These are phyloP conservation scores for Monopterus albus DNA, from an alignment of 2,113 vertebrate genomes.

Conservation along the genomic window DNA sequence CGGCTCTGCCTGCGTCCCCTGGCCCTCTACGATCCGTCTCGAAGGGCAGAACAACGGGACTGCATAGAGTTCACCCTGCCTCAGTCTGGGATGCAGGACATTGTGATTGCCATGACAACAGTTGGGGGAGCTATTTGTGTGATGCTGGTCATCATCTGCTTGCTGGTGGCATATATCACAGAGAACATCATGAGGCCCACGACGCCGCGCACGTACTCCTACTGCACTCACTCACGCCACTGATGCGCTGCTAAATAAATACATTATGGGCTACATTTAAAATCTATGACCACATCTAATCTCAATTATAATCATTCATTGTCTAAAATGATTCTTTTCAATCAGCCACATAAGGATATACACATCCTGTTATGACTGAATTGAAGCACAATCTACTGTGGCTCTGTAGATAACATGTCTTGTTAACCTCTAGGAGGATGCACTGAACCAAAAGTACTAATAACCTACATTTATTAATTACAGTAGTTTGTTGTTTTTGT, in stretches of 20 bases:
- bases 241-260: constrained; percentile 44
- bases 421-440: constrained; percentile 53
- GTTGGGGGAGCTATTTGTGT: constrained; percentile 98
- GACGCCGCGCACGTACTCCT: constrained; percentile 72
- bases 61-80: constrained; percentile 92
- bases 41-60: constrained; percentile 65
- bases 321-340: constrained; percentile 3
- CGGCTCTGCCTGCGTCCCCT: constrained; percentile 89
- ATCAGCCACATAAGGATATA: constrained; percentile 20
- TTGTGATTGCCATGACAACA: constrained; percentile 97
- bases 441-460: constrained; percentile 67
- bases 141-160: constrained; percentile 97
- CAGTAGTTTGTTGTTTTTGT: constrained; percentile 38
- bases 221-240: constrained; percentile 74
- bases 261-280: constrained; percentile 2
- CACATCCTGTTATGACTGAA: constrained; percentile 36
- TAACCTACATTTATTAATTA: constrained; percentile 35
- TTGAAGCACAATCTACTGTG: constrained; percentile 69
- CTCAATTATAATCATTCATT: constrained; percentile 11
- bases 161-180: constrained; percentile 97
- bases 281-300: constrained; percentile 17
- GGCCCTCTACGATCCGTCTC: constrained; percentile 37
- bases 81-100: constrained; percentile 92
- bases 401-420: constrained; percentile 58
- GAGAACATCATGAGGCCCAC: constrained; percentile 92